Percentiles rank a stretch among this genome's conserved stretches.
Conservation (phyloP, 2,888 invertebrate species). For the Dynastes maya region DNA sequence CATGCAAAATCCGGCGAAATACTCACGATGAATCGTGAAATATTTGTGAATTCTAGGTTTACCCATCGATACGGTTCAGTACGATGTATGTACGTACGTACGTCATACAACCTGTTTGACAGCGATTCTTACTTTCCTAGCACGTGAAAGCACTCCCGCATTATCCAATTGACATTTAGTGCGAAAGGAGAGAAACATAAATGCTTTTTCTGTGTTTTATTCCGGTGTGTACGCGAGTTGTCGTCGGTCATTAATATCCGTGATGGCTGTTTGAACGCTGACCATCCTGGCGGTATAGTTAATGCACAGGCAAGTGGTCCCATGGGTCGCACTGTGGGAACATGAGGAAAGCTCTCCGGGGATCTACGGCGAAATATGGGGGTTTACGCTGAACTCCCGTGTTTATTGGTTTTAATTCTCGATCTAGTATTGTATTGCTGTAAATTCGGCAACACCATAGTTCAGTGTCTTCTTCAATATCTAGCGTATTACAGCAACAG, state of each 20-base stretch:
- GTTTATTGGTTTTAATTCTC: conserved; percentile 43
- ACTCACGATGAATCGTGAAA: background rate
- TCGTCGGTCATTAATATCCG: conserved; percentile 58
- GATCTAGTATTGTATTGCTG: conserved; percentile 6
- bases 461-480: background rate
- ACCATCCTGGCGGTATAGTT: conserved; percentile 64
- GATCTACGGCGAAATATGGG: conserved; percentile 52
- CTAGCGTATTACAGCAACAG: too few relatives aligned
- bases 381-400: conserved; percentile 10
- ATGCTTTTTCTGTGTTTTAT: conserved; percentile 55
- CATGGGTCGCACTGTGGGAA: conserved; percentile 65
- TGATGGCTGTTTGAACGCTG: conserved; percentile 63
- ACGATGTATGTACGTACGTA: background rate
- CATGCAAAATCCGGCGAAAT: background rate
- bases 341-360: conserved; percentile 62
- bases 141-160: conserved; percentile 15
- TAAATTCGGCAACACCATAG: background rate
- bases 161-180: conserved; percentile 29
- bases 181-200: conserved; percentile 44
- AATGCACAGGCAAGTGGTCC: conserved; percentile 67
- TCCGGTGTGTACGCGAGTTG: conserved; percentile 53
- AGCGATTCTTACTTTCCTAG: background rate
- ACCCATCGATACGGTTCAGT: background rate
- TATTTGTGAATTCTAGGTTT: background rate
- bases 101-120: background rate